Evolutionary conservation across 2,113 vertebrate genomes (phyloP).

Genomic region (Meles meles): DNA sequence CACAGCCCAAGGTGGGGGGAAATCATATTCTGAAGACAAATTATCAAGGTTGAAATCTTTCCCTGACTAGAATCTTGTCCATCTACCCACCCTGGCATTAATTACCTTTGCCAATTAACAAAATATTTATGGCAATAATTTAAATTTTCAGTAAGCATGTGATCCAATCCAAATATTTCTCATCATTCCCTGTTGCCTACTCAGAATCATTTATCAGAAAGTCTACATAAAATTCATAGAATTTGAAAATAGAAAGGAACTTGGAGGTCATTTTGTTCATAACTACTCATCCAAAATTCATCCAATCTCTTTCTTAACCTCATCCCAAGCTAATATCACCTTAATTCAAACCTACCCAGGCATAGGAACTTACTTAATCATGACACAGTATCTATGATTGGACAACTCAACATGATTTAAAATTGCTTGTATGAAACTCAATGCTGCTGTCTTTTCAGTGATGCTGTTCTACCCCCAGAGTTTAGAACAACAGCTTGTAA

Average conservation of each 20-base stretch:
- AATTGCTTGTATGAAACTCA: not conserved
- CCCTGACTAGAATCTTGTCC: not conserved
- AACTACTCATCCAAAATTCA: not conserved
- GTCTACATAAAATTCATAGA: not conserved
- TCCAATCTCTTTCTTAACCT: not conserved
- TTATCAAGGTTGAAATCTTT: not conserved
- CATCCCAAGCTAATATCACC: not conserved
- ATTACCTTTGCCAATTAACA: not conserved
- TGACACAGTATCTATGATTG: rapidly evolving
- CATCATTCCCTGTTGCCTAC: not conserved
- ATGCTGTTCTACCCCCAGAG: not conserved
- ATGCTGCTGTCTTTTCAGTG: not conserved
- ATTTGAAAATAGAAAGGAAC: not conserved
- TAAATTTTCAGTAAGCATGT: not conserved
- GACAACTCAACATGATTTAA: not conserved
- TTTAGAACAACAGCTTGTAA: not conserved
- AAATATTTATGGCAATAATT: not conserved
- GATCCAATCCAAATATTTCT: not conserved
- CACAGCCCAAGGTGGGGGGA: not conserved
- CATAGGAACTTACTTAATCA: not conserved
- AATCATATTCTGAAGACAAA: not conserved
- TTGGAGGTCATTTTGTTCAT: not conserved
- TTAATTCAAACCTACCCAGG: not conserved
- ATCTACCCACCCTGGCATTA: not conserved
- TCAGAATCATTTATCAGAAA: not conserved